Conservation (phyloP, 2,888 invertebrate genomes). For the Pyrrhia umbra region DNA sequence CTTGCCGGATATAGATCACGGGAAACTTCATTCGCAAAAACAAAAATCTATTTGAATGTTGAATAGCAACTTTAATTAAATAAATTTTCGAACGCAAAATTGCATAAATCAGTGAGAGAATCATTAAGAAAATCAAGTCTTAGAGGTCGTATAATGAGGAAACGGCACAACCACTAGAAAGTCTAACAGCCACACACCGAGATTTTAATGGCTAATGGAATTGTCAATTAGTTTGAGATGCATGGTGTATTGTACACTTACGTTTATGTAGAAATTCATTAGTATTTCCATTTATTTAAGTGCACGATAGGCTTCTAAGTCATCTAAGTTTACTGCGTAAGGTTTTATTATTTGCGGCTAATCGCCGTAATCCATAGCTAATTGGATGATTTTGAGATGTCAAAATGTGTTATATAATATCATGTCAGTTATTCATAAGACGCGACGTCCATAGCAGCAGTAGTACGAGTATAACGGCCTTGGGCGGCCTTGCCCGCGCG, state of each 20-base stretch:
- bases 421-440: slow-evolving; percentile 50
- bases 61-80: slow-evolving; percentile 2
- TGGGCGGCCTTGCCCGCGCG: slow-evolving; percentile 84
- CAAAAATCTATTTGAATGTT: slow-evolving; percentile 14
- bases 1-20: slow-evolving; percentile 70
- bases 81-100: slow-evolving; percentile 10
- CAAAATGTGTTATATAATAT: slow-evolving; percentile 34
- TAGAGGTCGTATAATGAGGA: slow-evolving; percentile 32
- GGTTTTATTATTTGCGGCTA: neutral
- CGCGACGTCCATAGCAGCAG: slow-evolving; percentile 46
- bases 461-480: slow-evolving; percentile 81
- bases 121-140: slow-evolving; percentile 29
- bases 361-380: neutral
- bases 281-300: slow-evolving; percentile 18
- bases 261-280: slow-evolving; percentile 16
- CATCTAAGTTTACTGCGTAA: slow-evolving; percentile 1
- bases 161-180: slow-evolving; percentile 38
- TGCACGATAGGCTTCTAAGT: slow-evolving; percentile 7
- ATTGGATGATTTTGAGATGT: neutral
- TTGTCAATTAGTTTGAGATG: slow-evolving; percentile 41
- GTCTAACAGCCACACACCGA: slow-evolving; percentile 23
- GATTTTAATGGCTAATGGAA: slow-evolving; percentile 50
- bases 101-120: slow-evolving; percentile 8
- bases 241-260: neutral
- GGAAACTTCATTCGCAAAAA: slow-evolving; percentile 28